phyloP scores from a whole-genome alignment of 1,140 invertebrate genomes.

The Coenobita brevimanus region DNA sequence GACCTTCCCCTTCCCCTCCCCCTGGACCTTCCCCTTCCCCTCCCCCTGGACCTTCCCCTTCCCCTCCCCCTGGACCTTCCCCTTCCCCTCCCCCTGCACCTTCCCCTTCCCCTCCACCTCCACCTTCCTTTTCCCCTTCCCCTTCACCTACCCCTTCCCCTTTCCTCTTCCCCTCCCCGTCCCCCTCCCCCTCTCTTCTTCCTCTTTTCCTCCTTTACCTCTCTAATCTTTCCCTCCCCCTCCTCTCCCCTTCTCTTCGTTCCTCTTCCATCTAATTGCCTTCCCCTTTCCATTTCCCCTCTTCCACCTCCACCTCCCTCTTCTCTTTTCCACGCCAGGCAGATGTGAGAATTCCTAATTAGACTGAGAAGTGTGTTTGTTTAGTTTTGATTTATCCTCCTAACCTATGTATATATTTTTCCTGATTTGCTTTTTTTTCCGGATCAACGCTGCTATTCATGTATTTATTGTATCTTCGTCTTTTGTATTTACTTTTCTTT shows the following conservation, averaged over 20 bases:
- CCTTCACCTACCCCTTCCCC: background rate
- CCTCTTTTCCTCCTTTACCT: background rate
- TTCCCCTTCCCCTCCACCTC: background rate
- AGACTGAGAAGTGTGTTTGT: too few species aligned
- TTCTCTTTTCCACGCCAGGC: too few species aligned
- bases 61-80: background rate
- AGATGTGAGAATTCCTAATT: too few species aligned
- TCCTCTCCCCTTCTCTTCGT: background rate
- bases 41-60: background rate
- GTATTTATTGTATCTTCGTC: too few species aligned
- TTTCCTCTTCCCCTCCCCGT: background rate
- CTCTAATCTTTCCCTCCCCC: background rate
- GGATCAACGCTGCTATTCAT: too few species aligned
- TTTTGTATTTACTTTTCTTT: too few species aligned
- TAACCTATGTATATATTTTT: too few species aligned
- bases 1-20: too few species aligned
- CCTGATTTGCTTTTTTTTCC: too few species aligned
- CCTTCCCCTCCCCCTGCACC: background rate
- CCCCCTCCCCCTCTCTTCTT: background rate
- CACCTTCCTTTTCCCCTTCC: background rate
- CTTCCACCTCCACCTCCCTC: background rate
- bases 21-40: background rate
- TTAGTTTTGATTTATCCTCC: too few species aligned
- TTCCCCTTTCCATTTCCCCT: background rate
- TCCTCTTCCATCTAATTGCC: background rate